Evolutionary conservation across 1,140 invertebrate genomes (phyloP), one percentile per base, ranked within the genome.

Genomic region (Pseudomyrmex flavicornis): DNA sequence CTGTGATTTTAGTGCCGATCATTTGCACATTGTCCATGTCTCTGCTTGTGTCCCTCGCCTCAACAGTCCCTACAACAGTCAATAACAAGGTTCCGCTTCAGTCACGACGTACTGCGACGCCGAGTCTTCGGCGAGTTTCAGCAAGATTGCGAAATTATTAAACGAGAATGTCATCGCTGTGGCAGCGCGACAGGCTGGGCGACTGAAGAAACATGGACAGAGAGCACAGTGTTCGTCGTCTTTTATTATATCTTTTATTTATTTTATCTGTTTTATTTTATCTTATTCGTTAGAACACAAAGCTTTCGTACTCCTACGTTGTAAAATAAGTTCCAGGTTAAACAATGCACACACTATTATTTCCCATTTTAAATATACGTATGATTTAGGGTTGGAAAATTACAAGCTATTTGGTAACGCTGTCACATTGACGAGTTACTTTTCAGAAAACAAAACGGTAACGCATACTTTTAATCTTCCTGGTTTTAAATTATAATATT

Each of bases 21-120:
- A 94, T 94, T 94, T 94, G 93, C 91, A 94, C 92, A 94, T 94
- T 94, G 93, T 94, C 93, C 93, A 94, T 94, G 92, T 93, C 92
- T 94, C 92, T 92, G 92, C 90, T 88, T 92, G 91, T 93, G 91
- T 88, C 91, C 93, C 93, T 93, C 91, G 92, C 89, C 91, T 89
- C 90, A 91, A 92, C 92, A 90, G 93, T 93, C 94, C 94, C 91
- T 94, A 94, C 94, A 94, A 77, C 93, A 92, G 94, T 94, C 85
- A 93, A 94, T 84, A 93, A 80, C 88, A 93, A 35, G 85, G 82
- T 91, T 93, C 89, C 89, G 89, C 91, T 92, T 93, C 85, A 93
- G 91, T 93, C 90, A 90, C 77, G 83, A 87, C 85, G 76, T 82
- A 80, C 69, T 88, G 61, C 76, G 85, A 50, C 86, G 85, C 84